Evolutionary conservation across 2,888 invertebrate genomes (phyloP).

Genomic region (Hypomecis punctinalis): DNA sequence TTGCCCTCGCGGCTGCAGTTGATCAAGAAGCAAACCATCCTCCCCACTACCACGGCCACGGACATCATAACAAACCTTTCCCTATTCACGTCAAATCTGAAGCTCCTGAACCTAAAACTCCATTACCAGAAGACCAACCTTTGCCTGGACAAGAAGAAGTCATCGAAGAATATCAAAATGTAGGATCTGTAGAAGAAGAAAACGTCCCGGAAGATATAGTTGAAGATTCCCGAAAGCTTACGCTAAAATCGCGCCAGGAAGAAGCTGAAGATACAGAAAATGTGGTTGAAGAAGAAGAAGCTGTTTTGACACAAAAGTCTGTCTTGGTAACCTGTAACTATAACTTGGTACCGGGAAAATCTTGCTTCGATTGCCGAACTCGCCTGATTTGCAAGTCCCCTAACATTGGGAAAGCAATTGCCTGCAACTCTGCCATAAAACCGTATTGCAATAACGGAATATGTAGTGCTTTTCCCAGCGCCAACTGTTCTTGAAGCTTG

Average conservation of each 20-base stretch:
- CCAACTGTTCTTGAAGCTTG: slow-evolving; percentile 2
- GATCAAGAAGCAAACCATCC: not conserved
- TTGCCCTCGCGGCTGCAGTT: not conserved
- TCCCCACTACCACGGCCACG: not conserved
- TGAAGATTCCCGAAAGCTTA: not conserved
- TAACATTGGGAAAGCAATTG: slow-evolving; percentile 15
- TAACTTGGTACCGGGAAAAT: slow-evolving; percentile 1
- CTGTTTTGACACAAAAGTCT: not conserved
- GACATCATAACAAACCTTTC: not conserved
- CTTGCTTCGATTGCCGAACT: slow-evolving; percentile 23
- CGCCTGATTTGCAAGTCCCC: slow-evolving; percentile 22
- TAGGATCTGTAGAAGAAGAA: not conserved
- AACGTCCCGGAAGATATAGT: not conserved
- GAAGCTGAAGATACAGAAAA: slow-evolving; percentile 16
- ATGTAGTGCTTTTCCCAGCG: slow-evolving; percentile 22
- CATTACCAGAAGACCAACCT: not conserved
- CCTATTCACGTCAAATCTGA: not conserved
- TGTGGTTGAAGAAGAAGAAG: slow-evolving; percentile 3
- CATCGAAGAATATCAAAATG: not conserved
- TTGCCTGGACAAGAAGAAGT: not conserved
- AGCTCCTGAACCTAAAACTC: not conserved
- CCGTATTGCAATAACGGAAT: slow-evolving; percentile 31
- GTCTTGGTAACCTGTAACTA: slow-evolving; percentile 11
- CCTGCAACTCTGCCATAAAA: slow-evolving; percentile 11
- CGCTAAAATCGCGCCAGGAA: not conserved